phyloP scores from a whole-genome alignment of 1,140 invertebrate genomes.

The Latrodectus geometricus region DNA sequence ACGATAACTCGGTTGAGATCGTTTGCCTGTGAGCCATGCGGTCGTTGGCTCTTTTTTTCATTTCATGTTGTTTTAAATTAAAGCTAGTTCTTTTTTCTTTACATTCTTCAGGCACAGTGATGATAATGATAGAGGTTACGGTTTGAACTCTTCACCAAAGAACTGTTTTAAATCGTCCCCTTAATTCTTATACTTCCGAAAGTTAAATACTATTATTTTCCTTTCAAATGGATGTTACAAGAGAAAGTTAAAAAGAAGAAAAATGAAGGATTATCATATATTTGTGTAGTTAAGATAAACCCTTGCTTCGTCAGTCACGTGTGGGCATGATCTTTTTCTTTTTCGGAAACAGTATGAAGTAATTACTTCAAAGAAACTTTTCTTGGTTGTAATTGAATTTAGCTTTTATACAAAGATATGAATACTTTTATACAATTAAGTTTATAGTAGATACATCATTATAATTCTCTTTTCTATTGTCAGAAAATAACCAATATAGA shows the following conservation, averaged over 20 bases:
- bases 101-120: background rate
- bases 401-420: too few relatives aligned
- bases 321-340: too few relatives aligned
- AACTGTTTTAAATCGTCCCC: background rate
- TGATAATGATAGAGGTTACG: constrained; percentile 4
- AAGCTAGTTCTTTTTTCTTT: background rate
- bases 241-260: background rate
- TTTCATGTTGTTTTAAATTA: constrained; percentile 19
- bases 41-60: constrained; percentile 28
- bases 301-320: too few relatives aligned
- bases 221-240: background rate
- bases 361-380: too few relatives aligned
- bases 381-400: too few relatives aligned
- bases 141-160: background rate
- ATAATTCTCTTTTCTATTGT: too few relatives aligned
- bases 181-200: background rate
- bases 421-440: too few relatives aligned
- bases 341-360: too few relatives aligned
- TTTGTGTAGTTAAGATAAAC: background rate
- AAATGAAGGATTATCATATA: background rate
- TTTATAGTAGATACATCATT: too few relatives aligned
- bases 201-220: constrained; percentile 23
- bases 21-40: constrained; percentile 7
- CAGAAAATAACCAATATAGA: too few relatives aligned
- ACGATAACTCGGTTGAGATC: background rate